Evolutionary conservation across 1,140 invertebrate species (phyloP).

Genomic region (Meloidogyne floridensis): DNA sequence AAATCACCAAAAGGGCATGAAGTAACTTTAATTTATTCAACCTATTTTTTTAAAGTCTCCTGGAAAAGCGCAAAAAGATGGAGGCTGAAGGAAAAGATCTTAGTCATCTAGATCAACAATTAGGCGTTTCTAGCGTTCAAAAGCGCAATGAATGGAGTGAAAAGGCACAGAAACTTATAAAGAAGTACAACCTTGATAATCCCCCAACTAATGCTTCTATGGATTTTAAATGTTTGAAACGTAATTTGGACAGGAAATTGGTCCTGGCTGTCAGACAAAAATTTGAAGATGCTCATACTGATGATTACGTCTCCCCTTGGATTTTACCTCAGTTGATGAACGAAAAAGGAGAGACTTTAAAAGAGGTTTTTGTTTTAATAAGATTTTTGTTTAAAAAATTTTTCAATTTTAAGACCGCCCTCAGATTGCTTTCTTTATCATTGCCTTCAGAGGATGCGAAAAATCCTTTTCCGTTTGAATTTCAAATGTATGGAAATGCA

Average conservation of each 20-base stretch:
- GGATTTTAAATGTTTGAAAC: conserved; percentile 34
- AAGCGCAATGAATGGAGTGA: conserved; percentile 52
- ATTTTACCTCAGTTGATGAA: conserved; percentile 54
- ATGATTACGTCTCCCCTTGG: conserved; percentile 47
- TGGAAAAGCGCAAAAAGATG: conserved; percentile 51
- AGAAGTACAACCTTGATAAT: conserved; percentile 42
- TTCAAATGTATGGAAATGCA: conserved; percentile 51
- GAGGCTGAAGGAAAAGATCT: conserved; percentile 60
- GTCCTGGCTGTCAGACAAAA: conserved; percentile 55
- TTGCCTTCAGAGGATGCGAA: conserved; percentile 15
- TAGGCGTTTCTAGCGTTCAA: conserved; percentile 52
- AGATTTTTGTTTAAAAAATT: too few relatives aligned
- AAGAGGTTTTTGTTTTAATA: conserved; percentile 43
- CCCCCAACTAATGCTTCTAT: conserved; percentile 12
- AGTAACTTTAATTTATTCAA: not conserved
- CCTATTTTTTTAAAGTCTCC: conserved; percentile 45
- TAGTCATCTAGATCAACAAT: conserved; percentile 59
- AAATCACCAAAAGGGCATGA: too few relatives aligned
- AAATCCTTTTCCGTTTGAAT: conserved; percentile 25
- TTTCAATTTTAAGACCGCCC: conserved; percentile 50
- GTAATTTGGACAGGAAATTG: conserved; percentile 50
- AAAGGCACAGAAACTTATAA: conserved; percentile 15
- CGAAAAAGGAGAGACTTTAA: conserved; percentile 53
- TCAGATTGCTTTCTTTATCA: conserved; percentile 42
- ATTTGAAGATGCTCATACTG: conserved; percentile 33